Conservation (phyloP, 2,888 invertebrate species). For the Pseudeuparius sepicola region DNA sequence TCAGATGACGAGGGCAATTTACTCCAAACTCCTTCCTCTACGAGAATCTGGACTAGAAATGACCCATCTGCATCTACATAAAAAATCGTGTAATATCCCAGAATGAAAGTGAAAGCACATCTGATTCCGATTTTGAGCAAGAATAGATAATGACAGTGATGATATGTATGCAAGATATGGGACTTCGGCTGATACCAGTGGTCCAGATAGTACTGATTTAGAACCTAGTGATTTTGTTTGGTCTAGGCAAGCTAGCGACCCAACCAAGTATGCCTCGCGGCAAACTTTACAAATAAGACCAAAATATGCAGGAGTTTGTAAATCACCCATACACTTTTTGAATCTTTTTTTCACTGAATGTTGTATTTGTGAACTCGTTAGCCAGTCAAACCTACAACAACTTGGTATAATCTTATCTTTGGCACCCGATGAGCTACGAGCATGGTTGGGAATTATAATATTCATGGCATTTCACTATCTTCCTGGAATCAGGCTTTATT, state of each 20-base stretch:
- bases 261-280: background rate
- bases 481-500: slow-evolving; percentile 7
- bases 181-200: background rate
- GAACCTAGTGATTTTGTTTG: background rate
- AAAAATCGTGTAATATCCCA: too few species aligned
- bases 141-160: slow-evolving; percentile 1
- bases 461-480: slow-evolving; percentile 8
- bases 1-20: slow-evolving; percentile 4
- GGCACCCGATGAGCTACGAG: slow-evolving; percentile 1
- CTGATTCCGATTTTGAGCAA: too few species aligned
- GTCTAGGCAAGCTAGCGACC: slow-evolving; percentile 2
- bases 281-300: background rate
- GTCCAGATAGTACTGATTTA: background rate
- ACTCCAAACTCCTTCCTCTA: background rate
- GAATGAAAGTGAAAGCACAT: too few species aligned
- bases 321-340: slow-evolving; percentile 3
- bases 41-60: background rate
- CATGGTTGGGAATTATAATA: slow-evolving; percentile 6
- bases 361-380: background rate
- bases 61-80: background rate
- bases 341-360: background rate
- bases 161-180: background rate
- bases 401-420: background rate
- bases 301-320: background rate
- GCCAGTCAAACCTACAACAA: slow-evolving; percentile 4